Evolutionary conservation across 2,797 vertebrate genomes (phyloP), one percentile per base, ranked within the genome.

Genomic region (Cichlasoma orientale): DNA sequence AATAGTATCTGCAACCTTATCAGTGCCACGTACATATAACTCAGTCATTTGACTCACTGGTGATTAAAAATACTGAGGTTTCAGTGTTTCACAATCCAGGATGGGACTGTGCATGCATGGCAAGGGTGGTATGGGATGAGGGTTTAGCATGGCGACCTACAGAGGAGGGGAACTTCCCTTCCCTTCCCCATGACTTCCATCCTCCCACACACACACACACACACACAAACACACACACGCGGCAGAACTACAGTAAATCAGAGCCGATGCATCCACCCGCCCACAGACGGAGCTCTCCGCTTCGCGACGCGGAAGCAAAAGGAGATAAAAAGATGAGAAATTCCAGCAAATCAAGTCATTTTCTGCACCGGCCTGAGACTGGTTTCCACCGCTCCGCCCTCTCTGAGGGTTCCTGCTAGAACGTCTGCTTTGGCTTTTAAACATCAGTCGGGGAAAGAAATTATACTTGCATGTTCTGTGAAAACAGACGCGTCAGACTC

Each of bases 151-250:
- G 38, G 61, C 1, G 14, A 69, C 63, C 66, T 68, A 25, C 36
- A 59, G 47, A 41, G 58, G 76, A 77, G 75, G 56, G 78, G 80
- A 69, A 78, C 79, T 90, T 82, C 84, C 84, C 36, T 16, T 7
- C 19, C 16, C 18, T n/a, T 47, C 27, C n/a, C 47, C 12, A 29
- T 5, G 10, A 4, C 4, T 61, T 19, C 44, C 19, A n/a, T 12
- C 57, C n/a, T 31, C 18, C 52, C 38, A 18, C 53, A 58, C 38
- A 31, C 27, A 19, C 27, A 33, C 4, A 47, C 13, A 41, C 38
- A 25, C 10, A 18, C 53, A 57, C 36, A 31, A 19, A 36, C 33
- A 27, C 4, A 47, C 14, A 27, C 38, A 14, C 11, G 56, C 1
- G 41, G 3, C 61, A 53, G 52, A 73, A 77, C 56, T 23, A 70